Evolutionary conservation across 2,888 invertebrate genomes (phyloP), one percentile per base, ranked within the genome.

Genomic region (Caenorhabditis sinica): DNA sequence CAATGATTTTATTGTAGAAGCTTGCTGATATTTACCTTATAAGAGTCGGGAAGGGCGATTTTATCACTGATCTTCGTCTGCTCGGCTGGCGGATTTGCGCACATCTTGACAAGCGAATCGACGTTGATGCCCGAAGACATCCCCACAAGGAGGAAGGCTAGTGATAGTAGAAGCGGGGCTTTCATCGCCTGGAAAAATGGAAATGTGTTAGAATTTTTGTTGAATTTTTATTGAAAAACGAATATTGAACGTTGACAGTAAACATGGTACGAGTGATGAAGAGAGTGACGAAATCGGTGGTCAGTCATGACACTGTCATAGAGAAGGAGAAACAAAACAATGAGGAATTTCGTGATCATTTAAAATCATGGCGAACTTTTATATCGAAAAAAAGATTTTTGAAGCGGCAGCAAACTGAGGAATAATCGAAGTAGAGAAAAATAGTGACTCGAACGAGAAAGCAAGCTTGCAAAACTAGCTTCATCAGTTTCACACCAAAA

Each of bases 141-240:
- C 33, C 68, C 72, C 40, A 72, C 25, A 15, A 80, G 13, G n/a
- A n/a, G n/a, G 5, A 73, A 53, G 58, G 58, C 36, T 11, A 72
- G 20, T 36, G 53, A n/a, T 43, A 58, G 49, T n/a, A 49, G n/a
- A 25, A 80, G 56, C 8, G 45, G 20, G 65, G 43, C 20, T 28
- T 51, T 53, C 75, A 82, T 75, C 58, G 49, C 72, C 76, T 83
- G 49, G 15, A 72, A 72, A 49, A 33, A 20, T 63, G n/a, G 13
- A n/a, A 33, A 58, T 36, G 33, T 33, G 8, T n/a, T 45, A 53
- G 51, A 69, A 69, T 51, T 33, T 33, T 33, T 33, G 4, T 33
- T 33, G 33, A 6, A 6, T 33, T 6, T 33, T 33, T 33, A 20
- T 23, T 23, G 53, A 53, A n/a, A 23, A 9, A 23, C 33, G 51